Evolutionary conservation across 2,888 invertebrate species (phyloP), one percentile per base, ranked within the genome.

Genomic region (Leptopterna dolabrata): DNA sequence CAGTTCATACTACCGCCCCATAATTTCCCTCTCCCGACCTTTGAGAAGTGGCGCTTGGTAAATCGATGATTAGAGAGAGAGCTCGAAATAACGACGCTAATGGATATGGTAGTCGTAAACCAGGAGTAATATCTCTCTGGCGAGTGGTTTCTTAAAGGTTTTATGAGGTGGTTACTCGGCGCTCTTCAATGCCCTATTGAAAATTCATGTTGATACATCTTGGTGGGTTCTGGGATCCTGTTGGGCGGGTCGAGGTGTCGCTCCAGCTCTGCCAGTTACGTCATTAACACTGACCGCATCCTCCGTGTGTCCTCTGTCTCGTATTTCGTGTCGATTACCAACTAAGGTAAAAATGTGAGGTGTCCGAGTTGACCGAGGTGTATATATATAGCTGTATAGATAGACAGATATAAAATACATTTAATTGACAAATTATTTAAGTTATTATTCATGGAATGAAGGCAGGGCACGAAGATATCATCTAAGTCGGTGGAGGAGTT

Each of bases 111-210:
- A 9, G 63, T 63, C 63, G 63, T 63, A 63, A 63, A 63, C 2
- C 24, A 4, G 13, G 24, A 19, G 16, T 63, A 24, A 63, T 63
- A 24, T 4, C 6, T 24, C 24, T 24, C 24, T 19, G 2, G 55
- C n/a, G 55, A 55, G 19, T 6, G 24, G 63, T 63, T 63, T 63
- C 63, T 63, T 24, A 7, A 24, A 63, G 19, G 63, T 63, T 63
- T 63, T 63, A 63, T 63, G 63, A 63, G 63, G 63, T 63, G 63
- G 63, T 63, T 63, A 63, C 63, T 63, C 63, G 24, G 24, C 63
- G 13, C 63, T 24, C 24, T 24, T 63, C 19, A 24, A 63, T 63
- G 63, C 27, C 13, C 63, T 63, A 63, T 63, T 24, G 63, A 19
- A 63, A 63, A 63, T 63, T 24, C 24, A 63, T 24, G 63, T 63